Evolutionary conservation across 2,888 invertebrate species (phyloP), one percentile per base, ranked within the genome.

Genomic region (Fissipunctia ypsillon): DNA sequence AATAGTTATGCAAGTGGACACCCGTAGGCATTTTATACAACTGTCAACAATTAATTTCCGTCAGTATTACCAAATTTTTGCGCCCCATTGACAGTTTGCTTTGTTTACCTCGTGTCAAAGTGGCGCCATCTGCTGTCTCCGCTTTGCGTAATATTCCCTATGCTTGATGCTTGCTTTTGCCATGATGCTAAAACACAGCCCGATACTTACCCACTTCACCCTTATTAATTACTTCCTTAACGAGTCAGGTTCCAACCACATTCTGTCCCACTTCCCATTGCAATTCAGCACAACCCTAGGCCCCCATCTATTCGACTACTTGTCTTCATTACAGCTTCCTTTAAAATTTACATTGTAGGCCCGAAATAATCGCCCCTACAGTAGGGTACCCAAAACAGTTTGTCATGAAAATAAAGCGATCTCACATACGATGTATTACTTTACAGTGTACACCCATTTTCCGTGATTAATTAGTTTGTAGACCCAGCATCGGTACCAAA

Each of bases 351-450:
- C 69, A 72, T 57, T 69, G 57, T 19, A 57, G 61, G n/a, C n/a
- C 52, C 60, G 19, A 76, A 76, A 72, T 72, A 76, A 50, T 61
- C 50, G 45, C 12, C 25, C 41, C 28, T n/a, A 43, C 38, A 45
- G 48, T 19, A 59, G 22, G 54, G 67, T 59, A n/a, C 64, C 82
- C 48, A 78, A 78, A 85, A 78, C 81, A 74, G 70, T 80, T 83
- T 75, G 76, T 81, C 71, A 80, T 74, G 76, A 63, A 76, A 80
- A 85, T 81, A 85, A 79, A 85, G 67, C 56, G 66, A 50, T 77
- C 73, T 64, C 56, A 57, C 70, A n/a, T 50, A 61, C 22, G 22
- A 72, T 77, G 22, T 75, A 78, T 71, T 50, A 28, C n/a, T 48
- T 1, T 74, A 64, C 31, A 61, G 50, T 68, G 14, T 71, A 73